Percentiles rank a stretch among this genome's conserved stretches.
phyloP scores from a whole-genome alignment of 2,888 invertebrate genomes.

The Pachydiplax longipennis region DNA sequence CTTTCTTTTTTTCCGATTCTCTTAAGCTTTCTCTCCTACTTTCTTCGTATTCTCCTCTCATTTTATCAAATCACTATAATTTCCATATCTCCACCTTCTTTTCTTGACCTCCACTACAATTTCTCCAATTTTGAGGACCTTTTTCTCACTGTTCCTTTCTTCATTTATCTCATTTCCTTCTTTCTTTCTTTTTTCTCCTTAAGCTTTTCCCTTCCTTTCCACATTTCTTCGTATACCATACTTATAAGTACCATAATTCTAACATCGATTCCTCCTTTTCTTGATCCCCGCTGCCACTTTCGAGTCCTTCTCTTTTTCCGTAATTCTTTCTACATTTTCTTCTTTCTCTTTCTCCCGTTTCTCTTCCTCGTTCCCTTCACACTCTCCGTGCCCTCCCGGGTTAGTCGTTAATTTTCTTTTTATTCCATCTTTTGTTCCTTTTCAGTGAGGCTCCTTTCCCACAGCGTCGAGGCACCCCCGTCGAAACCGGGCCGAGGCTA shows the following conservation, averaged over 20 bases:
- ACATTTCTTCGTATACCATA: too few species aligned
- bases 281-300: too few species aligned
- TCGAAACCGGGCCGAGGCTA: slow-evolving; percentile 40
- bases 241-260: too few species aligned
- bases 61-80: too few species aligned
- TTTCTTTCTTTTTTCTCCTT: neutral
- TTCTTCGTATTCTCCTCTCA: too few species aligned
- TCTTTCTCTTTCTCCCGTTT: neutral
- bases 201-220: neutral
- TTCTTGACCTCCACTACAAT: too few species aligned
- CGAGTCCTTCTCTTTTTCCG: neutral
- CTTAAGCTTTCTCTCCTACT: too few species aligned
- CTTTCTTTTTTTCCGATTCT: neutral
- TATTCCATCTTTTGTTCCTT: slow-evolving; percentile 22
- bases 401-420: neutral
- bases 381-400: neutral
- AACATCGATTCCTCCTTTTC: too few species aligned
- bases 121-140: too few species aligned
- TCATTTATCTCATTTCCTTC: too few species aligned
- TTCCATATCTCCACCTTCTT: too few species aligned
- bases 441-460: neutral
- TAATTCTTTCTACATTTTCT: neutral
- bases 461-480: neutral
- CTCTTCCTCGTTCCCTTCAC: neutral
- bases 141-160: too few species aligned